Evolutionary conservation across 2,888 invertebrate genomes (phyloP), one percentile per base, ranked within the genome.

Genomic region (Calameuta filiformis): DNA sequence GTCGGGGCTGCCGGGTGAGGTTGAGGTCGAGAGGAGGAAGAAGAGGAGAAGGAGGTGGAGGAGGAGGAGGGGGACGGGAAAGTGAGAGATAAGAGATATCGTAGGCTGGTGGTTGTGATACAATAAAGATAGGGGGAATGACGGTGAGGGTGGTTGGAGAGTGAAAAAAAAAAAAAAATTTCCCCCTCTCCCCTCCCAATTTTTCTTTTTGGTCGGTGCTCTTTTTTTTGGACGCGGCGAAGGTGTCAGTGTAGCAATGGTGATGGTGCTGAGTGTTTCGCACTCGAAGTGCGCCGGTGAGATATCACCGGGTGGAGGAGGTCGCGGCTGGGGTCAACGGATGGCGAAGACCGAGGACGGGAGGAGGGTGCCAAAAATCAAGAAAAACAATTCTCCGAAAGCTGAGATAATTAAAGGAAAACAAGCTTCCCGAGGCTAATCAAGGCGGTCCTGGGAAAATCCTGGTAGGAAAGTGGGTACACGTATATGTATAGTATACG

Each of bases 351-450:
- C 40, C 15, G 40, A 69, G n/a, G 23, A 34, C 15, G 79, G 15
- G 37, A 33, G 56, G 73, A 40, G 35, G 68, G 77, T 71, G 68
- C 69, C 30, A 69, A 33, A 33, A 69, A 69, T 69, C 69, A 69
- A 69, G 69, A 69, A 69, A 69, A 69, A 30, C 30, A 69, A 30
- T 69, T 23, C 30, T 12, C 69, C 11, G 69, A 69, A 69, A 69
- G 69, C 69, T 15, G 68, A 74, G 75, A 83, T 81, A 82, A 81
- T 81, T 75, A 81, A 85, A 85, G 76, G 81, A 82, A 84, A 85
- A 83, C 84, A 82, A 80, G 77, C 79, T 82, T 80, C 77, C 76
- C 74, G 75, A 79, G 78, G 80, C 82, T 83, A 82, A 83, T 85
- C 83, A 82, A 83, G 79, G 73, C 77, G 75, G 15, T 81, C 80